These are phyloP conservation scores for Hypolimnas misippus DNA, from an alignment of 2,888 invertebrate genomes.

Conservation along the genomic window DNA sequence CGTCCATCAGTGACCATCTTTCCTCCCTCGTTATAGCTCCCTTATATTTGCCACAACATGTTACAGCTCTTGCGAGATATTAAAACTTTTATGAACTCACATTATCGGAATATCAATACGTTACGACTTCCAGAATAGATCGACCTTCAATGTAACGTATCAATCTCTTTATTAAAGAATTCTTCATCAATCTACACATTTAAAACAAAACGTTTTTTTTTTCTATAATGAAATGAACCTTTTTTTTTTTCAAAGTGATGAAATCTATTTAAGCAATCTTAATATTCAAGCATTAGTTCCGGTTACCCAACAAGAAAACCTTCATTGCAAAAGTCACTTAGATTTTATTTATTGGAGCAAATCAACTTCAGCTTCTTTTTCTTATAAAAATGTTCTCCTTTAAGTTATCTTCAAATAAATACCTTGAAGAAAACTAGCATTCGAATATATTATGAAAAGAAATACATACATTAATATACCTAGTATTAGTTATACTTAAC, in stretches of 20 bases:
- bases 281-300: conserved; percentile 4
- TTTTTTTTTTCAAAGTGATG: conserved; percentile 5
- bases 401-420: background rate
- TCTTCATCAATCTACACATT: background rate
- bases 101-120: conserved; percentile 50
- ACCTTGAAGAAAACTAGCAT: background rate
- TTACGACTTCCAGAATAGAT: conserved; percentile 51
- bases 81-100: conserved; percentile 52
- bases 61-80: conserved; percentile 27
- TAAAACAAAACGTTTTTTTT: background rate
- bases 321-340: conserved; percentile 18
- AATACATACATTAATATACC: background rate
- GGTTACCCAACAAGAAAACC: conserved; percentile 18
- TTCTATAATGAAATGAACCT: background rate
- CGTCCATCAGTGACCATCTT: conserved; percentile 16
- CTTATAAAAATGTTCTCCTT: background rate
- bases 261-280: conserved; percentile 20
- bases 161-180: background rate
- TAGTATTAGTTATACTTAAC: too few relatives aligned
- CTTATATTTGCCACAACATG: conserved; percentile 9
- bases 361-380: conserved; percentile 11
- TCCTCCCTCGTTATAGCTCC: conserved; percentile 12
- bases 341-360: conserved; percentile 20
- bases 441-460: background rate
- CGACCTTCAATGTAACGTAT: conserved; percentile 36